A percentile compares a stretch with the other conserved stretches of the same genome.
phyloP scores from a whole-genome alignment of 2,113 vertebrate genomes.

The Columba janthina region DNA sequence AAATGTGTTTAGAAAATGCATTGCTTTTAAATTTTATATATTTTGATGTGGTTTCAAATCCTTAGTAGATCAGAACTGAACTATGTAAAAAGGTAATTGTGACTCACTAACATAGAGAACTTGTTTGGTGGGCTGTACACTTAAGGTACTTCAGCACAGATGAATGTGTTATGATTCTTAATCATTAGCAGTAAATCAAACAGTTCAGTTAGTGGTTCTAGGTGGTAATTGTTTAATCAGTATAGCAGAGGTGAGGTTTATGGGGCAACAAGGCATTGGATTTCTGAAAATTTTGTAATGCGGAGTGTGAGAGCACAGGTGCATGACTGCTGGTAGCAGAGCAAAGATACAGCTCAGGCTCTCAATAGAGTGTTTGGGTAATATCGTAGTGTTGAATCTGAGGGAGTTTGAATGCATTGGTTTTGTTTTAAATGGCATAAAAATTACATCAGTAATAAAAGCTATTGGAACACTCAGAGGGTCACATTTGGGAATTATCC shows the following conservation, averaged over 20 bases:
- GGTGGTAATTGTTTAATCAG: not conserved
- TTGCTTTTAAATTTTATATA: not conserved
- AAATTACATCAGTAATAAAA: not conserved
- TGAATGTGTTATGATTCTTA: not conserved
- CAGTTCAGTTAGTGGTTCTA: not conserved
- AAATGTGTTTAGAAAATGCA: not conserved
- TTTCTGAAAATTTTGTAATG: not conserved
- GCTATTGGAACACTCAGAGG: not conserved
- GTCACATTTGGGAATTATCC: not conserved
- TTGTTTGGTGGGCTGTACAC: not conserved
- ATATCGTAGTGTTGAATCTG: not conserved
- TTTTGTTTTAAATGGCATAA: not conserved
- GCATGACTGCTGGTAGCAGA: not conserved
- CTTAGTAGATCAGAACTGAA: not conserved
- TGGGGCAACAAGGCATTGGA: not conserved
- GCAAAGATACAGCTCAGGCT: not conserved
- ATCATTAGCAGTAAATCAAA: not conserved
- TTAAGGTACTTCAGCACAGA: not conserved
- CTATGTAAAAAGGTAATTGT: not conserved
- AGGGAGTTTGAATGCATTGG: not conserved
- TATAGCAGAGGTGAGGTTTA: not conserved
- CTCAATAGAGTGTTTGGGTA: not conserved
- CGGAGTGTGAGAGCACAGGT: fast-evolving
- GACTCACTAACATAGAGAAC: not conserved
- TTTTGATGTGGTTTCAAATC: not conserved